These are phyloP conservation scores for Chloebia gouldiae DNA, from an alignment of 2,113 vertebrate species.

Conservation along the genomic window DNA sequence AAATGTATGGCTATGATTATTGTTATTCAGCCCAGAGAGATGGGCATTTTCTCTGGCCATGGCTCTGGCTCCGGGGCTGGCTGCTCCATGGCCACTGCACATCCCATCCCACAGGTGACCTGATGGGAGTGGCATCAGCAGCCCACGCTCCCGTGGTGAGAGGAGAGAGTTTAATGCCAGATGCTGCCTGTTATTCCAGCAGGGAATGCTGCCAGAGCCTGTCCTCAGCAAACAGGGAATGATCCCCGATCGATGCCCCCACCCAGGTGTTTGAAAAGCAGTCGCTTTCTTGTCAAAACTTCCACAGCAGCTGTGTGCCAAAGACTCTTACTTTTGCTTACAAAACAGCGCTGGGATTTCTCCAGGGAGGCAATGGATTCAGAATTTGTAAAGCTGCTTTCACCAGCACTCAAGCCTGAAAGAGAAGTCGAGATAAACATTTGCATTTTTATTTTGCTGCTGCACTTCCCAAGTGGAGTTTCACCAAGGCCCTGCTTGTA, in stretches of 20 bases:
- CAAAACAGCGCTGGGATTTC: background rate
- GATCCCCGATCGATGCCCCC: background rate
- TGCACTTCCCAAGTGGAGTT: conserved; percentile 73
- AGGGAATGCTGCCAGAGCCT: background rate
- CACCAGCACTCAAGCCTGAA: conserved; percentile 73
- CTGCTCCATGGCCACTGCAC: background rate
- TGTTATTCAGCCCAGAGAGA: background rate
- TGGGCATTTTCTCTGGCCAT: background rate
- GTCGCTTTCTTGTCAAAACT: conserved; percentile 24
- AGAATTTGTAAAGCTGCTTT: conserved; percentile 63
- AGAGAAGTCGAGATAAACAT: conserved; percentile 58
- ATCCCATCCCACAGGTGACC: background rate
- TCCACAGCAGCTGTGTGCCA: background rate
- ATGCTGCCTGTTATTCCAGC: background rate
- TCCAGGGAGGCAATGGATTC: background rate
- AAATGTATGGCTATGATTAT: background rate
- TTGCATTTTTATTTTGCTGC: conserved; percentile 41
- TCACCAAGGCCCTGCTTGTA: conserved; percentile 65
- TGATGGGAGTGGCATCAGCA: background rate
- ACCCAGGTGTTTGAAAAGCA: background rate
- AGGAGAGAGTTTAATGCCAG: too few species aligned
- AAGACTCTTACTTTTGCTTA: conserved; percentile 33
- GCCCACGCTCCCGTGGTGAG: fast-evolving
- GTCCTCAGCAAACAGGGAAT: background rate
- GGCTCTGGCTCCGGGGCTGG: too few species aligned